These are phyloP conservation scores for Dryadula phaetusa DNA, from an alignment of 2,888 invertebrate species.

Conservation along the genomic window DNA sequence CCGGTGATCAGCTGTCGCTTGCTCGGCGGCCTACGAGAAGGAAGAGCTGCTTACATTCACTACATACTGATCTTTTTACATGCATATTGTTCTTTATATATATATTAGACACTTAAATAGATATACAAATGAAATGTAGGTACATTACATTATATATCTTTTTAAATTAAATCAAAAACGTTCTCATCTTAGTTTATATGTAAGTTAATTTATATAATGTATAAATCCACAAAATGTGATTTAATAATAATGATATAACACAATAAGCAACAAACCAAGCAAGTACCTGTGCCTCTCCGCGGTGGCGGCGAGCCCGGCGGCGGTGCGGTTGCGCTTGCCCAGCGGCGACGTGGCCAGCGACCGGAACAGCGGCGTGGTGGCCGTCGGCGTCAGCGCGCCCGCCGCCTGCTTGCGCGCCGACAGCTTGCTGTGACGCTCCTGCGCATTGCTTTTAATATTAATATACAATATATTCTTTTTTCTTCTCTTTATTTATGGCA, in stretches of 20 bases:
- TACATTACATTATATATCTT: no score
- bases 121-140: no score
- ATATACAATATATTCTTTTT: no score
- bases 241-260: no score
- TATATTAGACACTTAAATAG: no score
- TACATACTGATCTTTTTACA: constrained; percentile 31
- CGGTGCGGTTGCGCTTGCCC: constrained; percentile 77
- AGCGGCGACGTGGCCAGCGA: constrained; percentile 74
- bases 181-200: no score
- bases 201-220: no score
- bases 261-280: no score
- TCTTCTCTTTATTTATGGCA: no score
- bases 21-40: constrained; percentile 61
- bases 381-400: constrained; percentile 80
- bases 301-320: constrained; percentile 69
- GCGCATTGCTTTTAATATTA: constrained; percentile 34
- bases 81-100: no score
- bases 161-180: no score
- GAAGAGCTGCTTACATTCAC: constrained; percentile 55
- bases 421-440: constrained; percentile 80
- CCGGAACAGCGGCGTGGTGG: constrained; percentile 65
- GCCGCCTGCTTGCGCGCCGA: constrained; percentile 83
- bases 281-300: constrained; percentile 68
- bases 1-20: constrained; percentile 74
- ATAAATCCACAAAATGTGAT: no score